Evolutionary conservation across 2,888 invertebrate species (phyloP), one percentile per base, ranked within the genome.

Genomic region (Polyommatus icarus): DNA sequence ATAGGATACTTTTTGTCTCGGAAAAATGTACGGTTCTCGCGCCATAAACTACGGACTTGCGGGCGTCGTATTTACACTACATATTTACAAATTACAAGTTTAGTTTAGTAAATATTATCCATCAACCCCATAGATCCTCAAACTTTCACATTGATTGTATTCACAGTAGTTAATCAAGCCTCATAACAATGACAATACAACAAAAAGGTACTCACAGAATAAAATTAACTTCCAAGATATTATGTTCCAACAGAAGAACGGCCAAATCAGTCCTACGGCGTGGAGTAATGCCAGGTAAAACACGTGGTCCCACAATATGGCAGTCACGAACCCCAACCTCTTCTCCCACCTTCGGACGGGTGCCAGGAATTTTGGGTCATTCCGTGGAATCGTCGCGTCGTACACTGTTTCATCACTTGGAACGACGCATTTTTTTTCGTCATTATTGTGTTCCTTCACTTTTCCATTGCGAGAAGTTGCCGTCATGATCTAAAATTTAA

Each of bases 221-320:
- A 95, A 10, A 57, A 93, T 83, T 0, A 96, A 94, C 81, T 90
- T 88, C 80, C 78, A n/a, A n/a, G 57, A 73, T 54, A 40, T 2
- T 73, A 72, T 59, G 36, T 46, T 57, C 18, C 73, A 24, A 36
- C 18, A 77, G 20, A 12, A 8, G 20, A 73, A 24, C 15, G 24
- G 79, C 90, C 89, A 88, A 78, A 91, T 82, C 0, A 94, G 0
- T 2, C 91, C 90, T 0, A 92, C 79, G 0, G 95, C 18, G 82
- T 96, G 96, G 54, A 95, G 88, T 12, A 92, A 10, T 1, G 88
- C 86, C 71, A 97, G 95, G 40, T 89, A 87, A 79, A 96, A 90
- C 20, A 95, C 90, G 83, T 96, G 96, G 73, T 87, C 88, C 96
- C 96, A 96, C 82, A 95, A 95, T n/a, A 96, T 89, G 0, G 96